A percentile compares a stretch with the other conserved stretches of the same genome.
phyloP scores from a whole-genome alignment of 1,140 invertebrate genomes.

The Drosophila watanabei region DNA sequence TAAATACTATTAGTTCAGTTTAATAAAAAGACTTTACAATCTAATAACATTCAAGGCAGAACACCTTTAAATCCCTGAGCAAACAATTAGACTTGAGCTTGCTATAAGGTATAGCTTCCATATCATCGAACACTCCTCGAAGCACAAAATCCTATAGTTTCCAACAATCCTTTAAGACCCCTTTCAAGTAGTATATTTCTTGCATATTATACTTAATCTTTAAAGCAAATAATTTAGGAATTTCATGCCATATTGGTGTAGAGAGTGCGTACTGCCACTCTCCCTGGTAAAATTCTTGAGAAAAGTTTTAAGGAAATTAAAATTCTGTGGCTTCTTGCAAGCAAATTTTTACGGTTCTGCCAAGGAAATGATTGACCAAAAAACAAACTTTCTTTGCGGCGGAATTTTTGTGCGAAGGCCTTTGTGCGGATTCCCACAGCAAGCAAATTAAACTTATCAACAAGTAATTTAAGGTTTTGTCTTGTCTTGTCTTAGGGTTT shows the following conservation, averaged over 20 bases:
- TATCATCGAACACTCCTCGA: neutral
- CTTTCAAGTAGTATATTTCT: neutral
- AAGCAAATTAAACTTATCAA: constrained; percentile 45
- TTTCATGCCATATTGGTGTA: constrained; percentile 4
- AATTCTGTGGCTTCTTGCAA: constrained; percentile 40
- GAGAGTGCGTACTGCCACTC: neutral
- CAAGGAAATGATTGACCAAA: constrained; percentile 38
- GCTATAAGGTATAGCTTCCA: neutral
- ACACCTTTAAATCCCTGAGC: neutral
- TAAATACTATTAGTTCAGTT: neutral
- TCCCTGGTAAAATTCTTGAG: neutral
- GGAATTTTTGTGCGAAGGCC: constrained; percentile 25
- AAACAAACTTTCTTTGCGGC: constrained; percentile 37
- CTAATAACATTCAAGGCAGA: neutral
- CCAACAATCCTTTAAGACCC: constrained; percentile 1
- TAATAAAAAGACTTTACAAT: no score
- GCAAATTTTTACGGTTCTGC: constrained; percentile 31
- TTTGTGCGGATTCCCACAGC: constrained; percentile 18
- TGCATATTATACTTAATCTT: constrained; percentile 4
- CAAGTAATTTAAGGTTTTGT: constrained; percentile 27
- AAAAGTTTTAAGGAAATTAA: constrained; percentile 41
- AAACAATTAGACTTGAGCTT: neutral
- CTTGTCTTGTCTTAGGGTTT: neutral
- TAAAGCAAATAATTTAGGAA: neutral
- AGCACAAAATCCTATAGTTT: neutral